Conservation (phyloP, 2,797 vertebrate genomes). For the Sebastes trivittatus region DNA sequence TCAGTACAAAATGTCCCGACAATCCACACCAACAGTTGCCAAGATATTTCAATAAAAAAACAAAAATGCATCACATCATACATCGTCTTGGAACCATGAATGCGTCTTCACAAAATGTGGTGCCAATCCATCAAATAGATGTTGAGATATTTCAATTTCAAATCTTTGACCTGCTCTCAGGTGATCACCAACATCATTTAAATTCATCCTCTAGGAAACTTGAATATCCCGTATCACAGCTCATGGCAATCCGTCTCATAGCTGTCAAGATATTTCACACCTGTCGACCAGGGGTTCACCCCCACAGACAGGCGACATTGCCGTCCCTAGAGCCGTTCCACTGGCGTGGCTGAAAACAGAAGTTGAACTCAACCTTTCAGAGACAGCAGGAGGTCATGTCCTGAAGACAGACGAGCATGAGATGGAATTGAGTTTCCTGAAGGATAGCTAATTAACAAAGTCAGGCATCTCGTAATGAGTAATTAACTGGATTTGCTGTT, state of each 20-base stretch:
- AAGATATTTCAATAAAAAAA: neutral
- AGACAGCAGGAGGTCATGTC: slow-evolving; percentile 13
- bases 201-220: neutral
- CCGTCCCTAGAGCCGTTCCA: neutral
- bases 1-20: neutral
- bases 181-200: neutral
- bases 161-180: neutral
- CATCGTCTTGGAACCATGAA: neutral
- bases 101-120: neutral
- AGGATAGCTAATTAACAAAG: slow-evolving; percentile 36
- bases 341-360: neutral
- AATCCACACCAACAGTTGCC: neutral
- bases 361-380: neutral
- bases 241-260: neutral
- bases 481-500: slow-evolving; percentile 53
- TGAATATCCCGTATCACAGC: neutral
- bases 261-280: neutral
- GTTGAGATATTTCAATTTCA: neutral
- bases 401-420: slow-evolving; percentile 15
- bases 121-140: neutral
- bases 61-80: neutral
- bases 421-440: slow-evolving; percentile 12
- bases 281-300: no score
- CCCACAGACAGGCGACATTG: neutral
- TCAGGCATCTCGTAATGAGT: slow-evolving; percentile 32